These are phyloP conservation scores for Stichopus chloronotus DNA, from an alignment of 35 echinoderm and acorn worm species.

Conservation along the genomic window DNA sequence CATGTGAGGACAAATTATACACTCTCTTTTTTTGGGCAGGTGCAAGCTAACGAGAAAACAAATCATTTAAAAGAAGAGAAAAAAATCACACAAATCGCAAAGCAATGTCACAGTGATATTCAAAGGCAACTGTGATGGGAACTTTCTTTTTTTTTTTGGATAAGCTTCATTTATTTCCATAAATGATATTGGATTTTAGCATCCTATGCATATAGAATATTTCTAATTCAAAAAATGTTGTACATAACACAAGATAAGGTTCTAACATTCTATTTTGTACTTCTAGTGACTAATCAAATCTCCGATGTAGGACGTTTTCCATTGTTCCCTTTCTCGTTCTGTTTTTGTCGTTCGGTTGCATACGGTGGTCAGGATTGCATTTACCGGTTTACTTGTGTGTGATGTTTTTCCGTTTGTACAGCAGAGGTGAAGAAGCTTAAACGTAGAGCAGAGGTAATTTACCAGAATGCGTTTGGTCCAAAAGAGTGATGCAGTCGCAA, in stretches of 20 bases:
- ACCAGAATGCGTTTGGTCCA: too few species aligned
- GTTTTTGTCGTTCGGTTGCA: neutral
- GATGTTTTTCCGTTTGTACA: neutral
- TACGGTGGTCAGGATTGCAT: neutral
- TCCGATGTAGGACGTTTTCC: neutral
- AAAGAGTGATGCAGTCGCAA: too few species aligned
- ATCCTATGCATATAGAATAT: neutral
- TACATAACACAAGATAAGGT: neutral
- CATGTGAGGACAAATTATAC: too few species aligned
- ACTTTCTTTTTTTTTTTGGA: too few species aligned
- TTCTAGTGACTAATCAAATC: neutral
- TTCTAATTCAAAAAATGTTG: neutral
- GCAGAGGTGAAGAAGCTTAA: neutral
- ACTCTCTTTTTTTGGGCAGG: too few species aligned
- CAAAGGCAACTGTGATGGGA: too few species aligned
- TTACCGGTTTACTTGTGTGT: neutral
- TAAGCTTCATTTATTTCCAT: neutral
- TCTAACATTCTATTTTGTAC: neutral
- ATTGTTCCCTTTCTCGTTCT: neutral
- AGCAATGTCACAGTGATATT: too few species aligned
- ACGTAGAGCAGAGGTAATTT: too few species aligned
- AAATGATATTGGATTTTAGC: neutral
- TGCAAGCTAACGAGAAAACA: too few species aligned
- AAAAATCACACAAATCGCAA: too few species aligned
- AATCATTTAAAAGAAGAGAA: too few species aligned